Percentiles rank a stretch among this genome's conserved stretches.
phyloP scores from a whole-genome alignment of 1,140 invertebrate genomes.

The Radopholus similis region DNA sequence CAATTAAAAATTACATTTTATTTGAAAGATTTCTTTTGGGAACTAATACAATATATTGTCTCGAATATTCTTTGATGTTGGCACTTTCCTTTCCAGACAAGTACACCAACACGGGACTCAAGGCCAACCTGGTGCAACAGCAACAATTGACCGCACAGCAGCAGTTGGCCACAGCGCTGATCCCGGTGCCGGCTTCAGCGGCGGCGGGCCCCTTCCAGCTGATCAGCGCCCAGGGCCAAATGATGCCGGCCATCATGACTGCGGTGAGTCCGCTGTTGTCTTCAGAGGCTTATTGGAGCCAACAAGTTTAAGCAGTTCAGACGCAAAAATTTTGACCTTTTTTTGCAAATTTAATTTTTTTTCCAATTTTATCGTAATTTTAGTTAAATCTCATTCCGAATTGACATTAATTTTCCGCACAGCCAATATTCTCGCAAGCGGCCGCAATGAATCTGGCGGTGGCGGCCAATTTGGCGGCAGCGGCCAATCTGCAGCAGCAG shows the following conservation, averaged over 20 bases:
- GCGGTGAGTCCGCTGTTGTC: slow-evolving; percentile 7
- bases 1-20: no score
- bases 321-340: background rate
- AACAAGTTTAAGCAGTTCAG: background rate
- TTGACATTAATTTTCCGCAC: background rate
- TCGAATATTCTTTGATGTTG: no score
- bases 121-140: background rate
- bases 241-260: background rate
- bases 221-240: background rate
- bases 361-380: background rate
- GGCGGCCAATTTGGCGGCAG: slow-evolving; percentile 6
- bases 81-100: no score
- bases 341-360: background rate
- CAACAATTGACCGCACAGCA: slow-evolving; percentile 1
- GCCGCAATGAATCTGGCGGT: slow-evolving; percentile 3
- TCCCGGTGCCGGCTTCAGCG: background rate
- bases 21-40: no score
- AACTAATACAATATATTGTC: no score
- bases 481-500: slow-evolving; percentile 1
- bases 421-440: slow-evolving; percentile 13
- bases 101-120: slow-evolving; percentile 17
- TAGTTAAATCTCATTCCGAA: no score
- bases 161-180: background rate
- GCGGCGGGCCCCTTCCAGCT: background rate
- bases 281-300: background rate